Evolutionary conservation across 2,797 vertebrate species (phyloP), one percentile per base, ranked within the genome.

Genomic region (Coranthus polyacanthus): DNA sequence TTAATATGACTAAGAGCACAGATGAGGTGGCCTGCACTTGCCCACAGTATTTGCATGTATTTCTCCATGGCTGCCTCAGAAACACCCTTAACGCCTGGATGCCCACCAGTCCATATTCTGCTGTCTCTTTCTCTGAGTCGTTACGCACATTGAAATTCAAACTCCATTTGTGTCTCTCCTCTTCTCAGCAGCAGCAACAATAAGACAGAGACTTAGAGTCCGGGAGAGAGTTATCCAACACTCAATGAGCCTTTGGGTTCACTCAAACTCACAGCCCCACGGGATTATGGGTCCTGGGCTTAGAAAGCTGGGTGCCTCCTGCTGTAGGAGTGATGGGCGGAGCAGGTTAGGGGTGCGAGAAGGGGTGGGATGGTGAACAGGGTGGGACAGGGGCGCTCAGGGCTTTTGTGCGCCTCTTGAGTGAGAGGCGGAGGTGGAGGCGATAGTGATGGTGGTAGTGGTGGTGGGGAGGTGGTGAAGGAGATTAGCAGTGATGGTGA

Each of bases 401-500:
- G 73, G 83, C 86, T 83, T 92, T 94, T 94, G 92, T 94, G 90
- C 79, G 89, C 81, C 82, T 92, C 90, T 91, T 81, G 84, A 93
- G 90, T 82, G 88, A 86, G 88, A 91, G 83, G 81, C 80, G 70
- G 85, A 85, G 87, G 83, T 81, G 80, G 78, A 79, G 84, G 86
- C 72, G 11, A 79, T 84, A 60, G 78, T 63, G 84, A 47, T 72
- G 95, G 81, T 76, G 81, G 79, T 66, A 49, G 77, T 53, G 60
- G 72, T 69, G 79, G 72, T 36, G 86, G 83, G 75, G 82, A 74
- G 83, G 73, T 72, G 79, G 83, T 66, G 78, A 71, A 93, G 93
- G 95, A 98, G 97, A 98, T 98, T 99, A 98, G 95, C 94, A 94
- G 94, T 92, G 95, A 95, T 93, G 93, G 94, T 98, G 97, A 99